Evolutionary conservation across 2,113 vertebrate genomes (phyloP), one percentile per base, ranked within the genome.

Genomic region (Pithys albifrons): DNA sequence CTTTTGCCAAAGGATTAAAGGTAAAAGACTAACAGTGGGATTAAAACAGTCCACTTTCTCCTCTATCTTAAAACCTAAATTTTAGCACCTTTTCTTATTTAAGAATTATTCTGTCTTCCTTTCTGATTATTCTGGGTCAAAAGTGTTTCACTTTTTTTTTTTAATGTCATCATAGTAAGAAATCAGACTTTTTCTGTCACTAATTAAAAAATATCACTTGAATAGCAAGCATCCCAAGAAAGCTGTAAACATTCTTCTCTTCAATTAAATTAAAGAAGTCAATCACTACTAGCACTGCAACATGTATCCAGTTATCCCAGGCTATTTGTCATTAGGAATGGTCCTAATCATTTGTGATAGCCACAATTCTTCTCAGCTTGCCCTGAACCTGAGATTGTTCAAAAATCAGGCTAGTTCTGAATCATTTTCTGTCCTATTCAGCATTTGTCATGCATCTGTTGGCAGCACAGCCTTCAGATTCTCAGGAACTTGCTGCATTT

Each of bases 141-240:
- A 85, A 65, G 54, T 0, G 0, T 48, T 82, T 77, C 4, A 52
- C 8, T 76, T 82, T 16, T 13, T 27, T 67, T 57, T 57, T 73
- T 12, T 39, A 92, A 82, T 49, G 9, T 5, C 9, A 39, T 37
- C 5, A 1, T 14, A 49, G 20, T 66, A 43, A 66, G 31, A 72
- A 75, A 72, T 75, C 17, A 24, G 52, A 1, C 6, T 88, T 91
- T 73, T 55, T 64, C 19, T 31, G 7, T 11, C 83, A 84, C 55
- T 27, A 45, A 66, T 88, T 93, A 55, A 94, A 95, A 95, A 70
- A 10, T 31, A 70, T 54, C 93, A 35, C 67, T 89, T 80, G 37
- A 27, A 43, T 73, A 93, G 29, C 12, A 88, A 75, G 29, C 12
- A 89, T 72, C 37, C 41, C 8, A 39, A 33, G 14, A 93, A 89